These are phyloP conservation scores for Schlechtendalia chinensis DNA, from an alignment of 1,140 invertebrate species.

Conservation along the genomic window DNA sequence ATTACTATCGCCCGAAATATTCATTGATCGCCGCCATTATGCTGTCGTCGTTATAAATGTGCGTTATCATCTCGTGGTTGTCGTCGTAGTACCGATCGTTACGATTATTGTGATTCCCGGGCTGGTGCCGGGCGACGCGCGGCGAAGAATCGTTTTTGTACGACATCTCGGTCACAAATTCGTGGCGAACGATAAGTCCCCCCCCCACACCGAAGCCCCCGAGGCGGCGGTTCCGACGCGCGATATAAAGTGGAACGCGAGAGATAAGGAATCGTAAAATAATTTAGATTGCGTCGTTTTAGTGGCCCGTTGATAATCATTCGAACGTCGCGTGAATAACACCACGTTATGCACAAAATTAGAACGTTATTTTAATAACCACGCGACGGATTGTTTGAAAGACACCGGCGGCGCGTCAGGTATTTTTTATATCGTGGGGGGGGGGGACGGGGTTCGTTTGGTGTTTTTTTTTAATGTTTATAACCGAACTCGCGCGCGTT, in stretches of 20 bases:
- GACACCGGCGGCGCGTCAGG: no score
- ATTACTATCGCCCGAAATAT: slow-evolving; percentile 47
- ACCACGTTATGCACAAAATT: background rate
- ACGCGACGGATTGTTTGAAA: no score
- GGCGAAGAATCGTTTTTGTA: no score
- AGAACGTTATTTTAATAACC: slow-evolving; percentile 36
- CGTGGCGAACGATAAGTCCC: slow-evolving; percentile 33
- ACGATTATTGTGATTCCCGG: background rate
- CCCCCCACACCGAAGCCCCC: no score
- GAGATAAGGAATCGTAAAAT: slow-evolving; percentile 42
- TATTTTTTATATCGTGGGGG: no score
- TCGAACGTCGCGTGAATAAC: no score
- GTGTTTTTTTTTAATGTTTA: no score
- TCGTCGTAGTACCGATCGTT: slow-evolving; percentile 6
- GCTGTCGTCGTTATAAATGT: slow-evolving; percentile 39
- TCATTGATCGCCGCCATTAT: slow-evolving; percentile 46
- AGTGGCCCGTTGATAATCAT: slow-evolving; percentile 31
- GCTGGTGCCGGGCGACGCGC: no score
- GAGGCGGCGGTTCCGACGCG: background rate
- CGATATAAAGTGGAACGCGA: slow-evolving; percentile 10
- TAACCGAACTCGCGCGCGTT: no score
- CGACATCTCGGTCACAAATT: slow-evolving; percentile 30
- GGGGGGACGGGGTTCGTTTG: no score
- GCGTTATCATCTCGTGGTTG: background rate
- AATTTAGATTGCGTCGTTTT: slow-evolving; percentile 36